Base-by-base conservation (phyloP, 2,888 invertebrate genomes). In the Julus scandinavius region DNA sequence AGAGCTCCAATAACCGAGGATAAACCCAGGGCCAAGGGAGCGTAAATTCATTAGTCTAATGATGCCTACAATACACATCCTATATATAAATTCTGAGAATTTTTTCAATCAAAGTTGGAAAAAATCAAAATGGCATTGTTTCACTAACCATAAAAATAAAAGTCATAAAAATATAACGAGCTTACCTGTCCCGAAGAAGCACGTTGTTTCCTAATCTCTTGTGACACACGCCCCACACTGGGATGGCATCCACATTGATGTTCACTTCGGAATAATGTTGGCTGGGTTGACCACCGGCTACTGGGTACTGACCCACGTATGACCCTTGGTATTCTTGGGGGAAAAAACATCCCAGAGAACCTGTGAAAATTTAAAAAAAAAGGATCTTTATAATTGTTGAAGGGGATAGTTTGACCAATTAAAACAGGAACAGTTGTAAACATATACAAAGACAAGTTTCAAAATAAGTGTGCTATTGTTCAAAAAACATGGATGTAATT, bases 181-280 rank as follows among this genome's bases (percentile, higher is more conserved):
- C 93, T 91, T 91, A 94, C 94, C 93, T 94, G 92, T 94, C 94
- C 91, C 93, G 94, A 86, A 95, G 93, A 87, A 95, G 93, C 90
- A 94, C 94, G 91, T 94, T 94, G 91, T 94, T 94, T 88, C 94
- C 94, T 89, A 94, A 92, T 89, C 94, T 93, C 89, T 93, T 92
- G 91, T 94, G 94, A 90, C 95, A 95, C 90, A 93, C 93, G 29
- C 95, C 95, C 95, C 95, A 95, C 88, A 94, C 94, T 9, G 95
- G 94, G 90, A 95, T 94, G 49, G 94, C 93, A 90, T 94, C 94
- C 89, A 93, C 93, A n/a, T 94, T 94, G 90, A 95, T 94, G 91
- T 94, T 94, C 88, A 95, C 93, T 87, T 93, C 92, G 88, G 94
- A 94, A 91, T 95, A 95, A 89, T 11, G 90, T n/a, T 45, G 49